Conservation (phyloP, 2,797 vertebrate genomes). For the Uromys caudimaculatus region DNA sequence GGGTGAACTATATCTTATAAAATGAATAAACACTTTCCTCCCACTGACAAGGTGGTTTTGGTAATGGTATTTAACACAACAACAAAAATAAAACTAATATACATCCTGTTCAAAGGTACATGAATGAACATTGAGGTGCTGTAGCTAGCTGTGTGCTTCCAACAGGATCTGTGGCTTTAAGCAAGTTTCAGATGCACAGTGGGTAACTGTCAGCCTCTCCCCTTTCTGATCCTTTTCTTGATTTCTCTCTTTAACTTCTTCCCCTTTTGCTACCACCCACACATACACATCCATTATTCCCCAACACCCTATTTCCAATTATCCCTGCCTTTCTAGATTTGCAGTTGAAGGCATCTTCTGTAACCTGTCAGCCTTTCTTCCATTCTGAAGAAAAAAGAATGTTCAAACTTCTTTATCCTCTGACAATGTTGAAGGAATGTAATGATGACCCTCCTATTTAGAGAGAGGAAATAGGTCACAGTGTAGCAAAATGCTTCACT, state of each 20-base stretch:
- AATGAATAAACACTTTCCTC: not conserved
- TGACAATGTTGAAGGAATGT: not conserved
- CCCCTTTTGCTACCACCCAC: not conserved
- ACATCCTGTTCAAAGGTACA: not conserved
- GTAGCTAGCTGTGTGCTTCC: not conserved
- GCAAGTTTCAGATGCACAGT: not conserved
- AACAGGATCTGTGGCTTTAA: not conserved
- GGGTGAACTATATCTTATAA: not conserved
- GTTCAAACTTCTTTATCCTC: not conserved
- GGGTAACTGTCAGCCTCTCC: not conserved
- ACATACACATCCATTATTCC: not conserved
- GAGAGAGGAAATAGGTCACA: slow-evolving; percentile 18
- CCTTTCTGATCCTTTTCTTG: not conserved
- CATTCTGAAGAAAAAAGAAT: not conserved
- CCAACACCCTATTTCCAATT: not conserved
- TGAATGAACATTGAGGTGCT: not conserved
- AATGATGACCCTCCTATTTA: not conserved
- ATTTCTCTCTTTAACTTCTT: not conserved
- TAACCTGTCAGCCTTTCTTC: not conserved
- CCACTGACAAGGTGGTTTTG: not conserved
- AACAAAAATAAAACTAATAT: not conserved
- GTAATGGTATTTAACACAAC: not conserved
- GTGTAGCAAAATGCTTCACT: not conserved
- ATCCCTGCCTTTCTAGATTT: not conserved
- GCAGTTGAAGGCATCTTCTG: not conserved